These are phyloP conservation scores for Thera obeliscata DNA, from an alignment of 2,888 invertebrate genomes.

Conservation along the genomic window DNA sequence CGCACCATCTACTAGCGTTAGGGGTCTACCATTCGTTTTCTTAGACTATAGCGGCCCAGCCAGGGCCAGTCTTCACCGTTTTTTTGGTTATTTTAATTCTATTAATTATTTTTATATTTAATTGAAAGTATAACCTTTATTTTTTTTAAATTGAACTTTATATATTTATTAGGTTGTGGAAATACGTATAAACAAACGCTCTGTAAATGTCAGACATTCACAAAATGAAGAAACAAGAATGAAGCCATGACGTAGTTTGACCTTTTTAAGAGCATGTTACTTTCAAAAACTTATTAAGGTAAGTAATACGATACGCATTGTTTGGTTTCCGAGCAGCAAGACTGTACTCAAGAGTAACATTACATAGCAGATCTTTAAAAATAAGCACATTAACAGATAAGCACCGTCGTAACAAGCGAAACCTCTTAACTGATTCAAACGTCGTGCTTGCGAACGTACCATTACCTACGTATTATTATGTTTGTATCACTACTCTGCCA, in stretches of 20 bases:
- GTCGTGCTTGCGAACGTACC: constrained; percentile 21
- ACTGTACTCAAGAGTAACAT: constrained; percentile 8
- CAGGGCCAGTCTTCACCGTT: too few relatives aligned
- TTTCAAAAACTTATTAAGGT: not conserved
- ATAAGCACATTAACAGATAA: constrained; percentile 24
- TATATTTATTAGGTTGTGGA: too few relatives aligned
- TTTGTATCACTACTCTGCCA: constrained; percentile 7
- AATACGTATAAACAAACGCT: too few relatives aligned
- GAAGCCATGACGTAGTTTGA: not conserved
- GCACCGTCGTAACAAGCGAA: constrained; percentile 19
- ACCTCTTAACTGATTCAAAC: constrained; percentile 26
- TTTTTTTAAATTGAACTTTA: too few relatives aligned
- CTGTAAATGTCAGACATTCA: not conserved
- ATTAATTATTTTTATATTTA: too few relatives aligned
- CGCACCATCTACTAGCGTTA: too few relatives aligned
- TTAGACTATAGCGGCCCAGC: too few relatives aligned
- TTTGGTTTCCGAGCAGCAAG: constrained; percentile 5
- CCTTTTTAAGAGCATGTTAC: not conserved
- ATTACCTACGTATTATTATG: not conserved
- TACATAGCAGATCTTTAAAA: constrained; percentile 18
- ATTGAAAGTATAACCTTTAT: too few relatives aligned
- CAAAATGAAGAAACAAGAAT: not conserved
- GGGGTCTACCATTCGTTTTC: too few relatives aligned
- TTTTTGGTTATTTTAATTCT: too few relatives aligned
- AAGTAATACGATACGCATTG: constrained; percentile 3